These are phyloP conservation scores for Euspilapteryx auroguttella DNA, from an alignment of 2,888 invertebrate genomes.

Conservation along the genomic window DNA sequence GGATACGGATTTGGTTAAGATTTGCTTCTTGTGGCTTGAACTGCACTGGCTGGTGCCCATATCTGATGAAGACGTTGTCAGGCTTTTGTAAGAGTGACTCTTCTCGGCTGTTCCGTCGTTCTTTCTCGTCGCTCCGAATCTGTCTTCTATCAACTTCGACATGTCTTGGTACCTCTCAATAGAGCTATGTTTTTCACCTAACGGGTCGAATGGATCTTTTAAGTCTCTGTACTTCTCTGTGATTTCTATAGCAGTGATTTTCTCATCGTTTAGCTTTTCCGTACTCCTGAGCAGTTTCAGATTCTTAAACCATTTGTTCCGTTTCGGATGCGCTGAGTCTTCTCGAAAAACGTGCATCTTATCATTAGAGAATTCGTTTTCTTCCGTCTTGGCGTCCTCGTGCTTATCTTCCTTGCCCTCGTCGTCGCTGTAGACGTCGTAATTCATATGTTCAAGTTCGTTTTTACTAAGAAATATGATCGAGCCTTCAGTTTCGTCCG, in stretches of 20 bases:
- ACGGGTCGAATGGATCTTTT: constrained; percentile 61
- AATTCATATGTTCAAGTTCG: constrained; percentile 66
- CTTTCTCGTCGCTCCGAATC: constrained; percentile 57
- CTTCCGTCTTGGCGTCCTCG: constrained; percentile 30
- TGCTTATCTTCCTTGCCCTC: constrained; percentile 48
- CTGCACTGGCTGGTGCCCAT: constrained; percentile 55
- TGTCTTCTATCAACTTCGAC: constrained; percentile 70
- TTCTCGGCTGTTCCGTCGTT: constrained; percentile 50
- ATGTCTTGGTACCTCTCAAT: constrained; percentile 73
- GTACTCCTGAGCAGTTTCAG: constrained; percentile 54
- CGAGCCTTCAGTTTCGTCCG: constrained; percentile 65
- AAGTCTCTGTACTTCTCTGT: constrained; percentile 38
- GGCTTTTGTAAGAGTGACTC: constrained; percentile 52
- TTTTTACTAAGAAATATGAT: constrained; percentile 70
- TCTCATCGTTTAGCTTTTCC: constrained; percentile 44
- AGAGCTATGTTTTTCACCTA: constrained; percentile 67
- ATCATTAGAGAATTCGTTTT: constrained; percentile 41
- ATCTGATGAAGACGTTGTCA: constrained; percentile 55
- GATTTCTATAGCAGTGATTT: constrained; percentile 38
- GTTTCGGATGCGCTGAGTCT: constrained; percentile 54
- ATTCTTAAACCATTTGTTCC: constrained; percentile 68
- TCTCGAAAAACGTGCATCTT: constrained; percentile 56
- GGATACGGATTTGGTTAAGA: constrained; percentile 52
- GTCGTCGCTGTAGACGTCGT: constrained; percentile 54
- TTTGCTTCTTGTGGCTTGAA: constrained; percentile 48